Percentiles rank a stretch among this genome's conserved stretches.
Evolutionary conservation across 1,140 invertebrate species (phyloP).

Genomic region (Musca domestica): DNA sequence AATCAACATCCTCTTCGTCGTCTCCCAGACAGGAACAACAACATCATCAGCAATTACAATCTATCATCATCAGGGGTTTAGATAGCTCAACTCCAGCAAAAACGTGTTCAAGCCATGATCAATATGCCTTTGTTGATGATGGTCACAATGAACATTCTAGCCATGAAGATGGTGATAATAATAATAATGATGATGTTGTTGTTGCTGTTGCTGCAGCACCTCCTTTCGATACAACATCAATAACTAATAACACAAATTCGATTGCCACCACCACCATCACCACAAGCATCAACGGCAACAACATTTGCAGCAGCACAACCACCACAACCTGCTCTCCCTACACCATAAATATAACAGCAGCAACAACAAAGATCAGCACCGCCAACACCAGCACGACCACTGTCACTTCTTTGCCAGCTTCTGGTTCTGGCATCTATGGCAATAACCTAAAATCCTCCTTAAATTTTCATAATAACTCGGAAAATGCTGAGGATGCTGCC

Average conservation of each 20-base stretch:
- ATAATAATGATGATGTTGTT: no score
- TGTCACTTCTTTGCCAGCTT: conserved; percentile 17
- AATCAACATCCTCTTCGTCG: conserved; percentile 29
- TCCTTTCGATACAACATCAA: conserved; percentile 1
- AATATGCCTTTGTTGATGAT: no score
- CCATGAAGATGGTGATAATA: no score
- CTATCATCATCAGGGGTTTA: conserved; percentile 38
- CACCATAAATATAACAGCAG: background rate
- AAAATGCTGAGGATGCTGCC: no score
- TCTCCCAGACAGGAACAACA: conserved; percentile 12
- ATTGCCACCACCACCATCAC: background rate
- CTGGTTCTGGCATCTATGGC: background rate
- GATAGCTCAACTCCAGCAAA: conserved; percentile 34
- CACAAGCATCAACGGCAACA: background rate
- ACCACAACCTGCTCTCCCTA: background rate
- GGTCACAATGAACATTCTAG: no score
- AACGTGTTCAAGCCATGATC: no score
- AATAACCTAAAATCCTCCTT: no score
- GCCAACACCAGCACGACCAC: background rate
- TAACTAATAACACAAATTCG: background rate
- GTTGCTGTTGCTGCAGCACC: no score
- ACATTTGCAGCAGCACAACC: background rate
- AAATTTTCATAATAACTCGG: no score
- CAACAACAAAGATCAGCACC: background rate
- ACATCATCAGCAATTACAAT: conserved; percentile 42